Percentiles rank a stretch among this genome's conserved stretches.
Conservation (phyloP, 2,797 vertebrate species). For the Todus mexicanus region DNA sequence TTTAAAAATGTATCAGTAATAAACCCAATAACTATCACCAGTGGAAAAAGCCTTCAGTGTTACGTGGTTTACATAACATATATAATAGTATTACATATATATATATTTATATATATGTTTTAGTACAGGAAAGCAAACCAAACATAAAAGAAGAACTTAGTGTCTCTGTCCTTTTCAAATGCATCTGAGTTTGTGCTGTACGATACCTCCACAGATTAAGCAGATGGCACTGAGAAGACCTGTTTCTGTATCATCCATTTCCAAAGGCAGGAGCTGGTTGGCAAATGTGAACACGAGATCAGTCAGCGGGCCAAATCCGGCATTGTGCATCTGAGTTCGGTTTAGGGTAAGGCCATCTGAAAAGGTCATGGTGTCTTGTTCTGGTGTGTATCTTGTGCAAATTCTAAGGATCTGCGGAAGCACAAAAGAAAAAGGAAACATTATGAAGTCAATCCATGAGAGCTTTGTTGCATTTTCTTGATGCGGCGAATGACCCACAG, state of each 20-base stretch:
- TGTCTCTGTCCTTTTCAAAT: not conserved
- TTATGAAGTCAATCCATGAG: not conserved
- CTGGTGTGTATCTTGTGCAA: constrained; percentile 92
- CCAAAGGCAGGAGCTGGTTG: constrained; percentile 92
- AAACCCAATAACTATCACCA: not conserved
- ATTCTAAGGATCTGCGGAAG: constrained; percentile 88
- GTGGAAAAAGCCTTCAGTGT: not conserved
- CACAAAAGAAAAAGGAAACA: not conserved
- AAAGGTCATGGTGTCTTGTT: constrained; percentile 97
- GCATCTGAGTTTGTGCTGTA: not conserved
- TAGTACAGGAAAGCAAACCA: not conserved
- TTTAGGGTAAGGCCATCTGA: constrained; percentile 94
- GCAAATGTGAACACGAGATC: constrained; percentile 95
- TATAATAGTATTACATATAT: not conserved
- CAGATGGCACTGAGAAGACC: constrained; percentile 97
- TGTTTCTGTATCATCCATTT: constrained; percentile 96
- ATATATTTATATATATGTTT: not conserved
- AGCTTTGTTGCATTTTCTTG: rapidly evolving
- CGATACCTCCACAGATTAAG: constrained; percentile 90
- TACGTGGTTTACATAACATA: not conserved
- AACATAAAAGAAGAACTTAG: not conserved
- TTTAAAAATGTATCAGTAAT: not conserved
- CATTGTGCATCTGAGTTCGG: constrained; percentile 96
- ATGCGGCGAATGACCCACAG: rapidly evolving
- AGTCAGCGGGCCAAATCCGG: constrained; percentile 91